Base-by-base conservation (phyloP, 2,797 vertebrate genomes). In the Neosilurus hyrtlii region DNA sequence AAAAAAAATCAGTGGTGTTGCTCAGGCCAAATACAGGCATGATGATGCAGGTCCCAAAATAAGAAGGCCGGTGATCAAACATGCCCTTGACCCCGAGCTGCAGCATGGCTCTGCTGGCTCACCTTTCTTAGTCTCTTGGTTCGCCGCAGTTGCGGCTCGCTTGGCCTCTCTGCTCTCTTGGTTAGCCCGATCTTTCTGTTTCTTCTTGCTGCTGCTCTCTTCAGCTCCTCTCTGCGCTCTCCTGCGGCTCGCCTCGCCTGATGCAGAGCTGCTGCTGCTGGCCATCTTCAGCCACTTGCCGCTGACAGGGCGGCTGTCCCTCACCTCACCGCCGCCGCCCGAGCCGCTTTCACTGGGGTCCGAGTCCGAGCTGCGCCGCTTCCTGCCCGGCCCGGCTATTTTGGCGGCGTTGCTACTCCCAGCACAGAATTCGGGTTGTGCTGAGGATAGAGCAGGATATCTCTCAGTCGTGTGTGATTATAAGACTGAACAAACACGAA, bases 321-420 rank as follows among this genome's bases (percentile, higher is more conserved):
- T 93, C 74, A 96, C 95, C 91, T 97, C 96, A 37, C 96, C 96
- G 83, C 90, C 91, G 52, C 84, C 85, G 24, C 65, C 62, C 59
- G 82, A 84, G 87, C 93, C 76, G 80, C 89, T 87, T 83, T 83
- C 91, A 94, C 96, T 95, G 92, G 97, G 93, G 95, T 98, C 97
- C 96, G 97, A 96, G 95, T 99, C 97, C 96, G 97, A 97, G 95
- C 94, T 97, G 93, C 95, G 96, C 91, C 97, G 96, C 93, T 99
- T 99, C 93, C 97, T 98, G 95, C 96, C 95, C 90, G 98, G 95
- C 94, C 97, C 97, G 91, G 98, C 97, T 99, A 99, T 99, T 94
- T 99, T 99, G 98, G 97, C 97, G 96, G 96, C 92, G 96, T 96
- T 96, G 92, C 92, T 93, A 93, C 94, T 96, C 93, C 92, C 94